These are phyloP conservation scores for Chalcis sispes DNA, from an alignment of 2,888 invertebrate species.

Conservation along the genomic window DNA sequence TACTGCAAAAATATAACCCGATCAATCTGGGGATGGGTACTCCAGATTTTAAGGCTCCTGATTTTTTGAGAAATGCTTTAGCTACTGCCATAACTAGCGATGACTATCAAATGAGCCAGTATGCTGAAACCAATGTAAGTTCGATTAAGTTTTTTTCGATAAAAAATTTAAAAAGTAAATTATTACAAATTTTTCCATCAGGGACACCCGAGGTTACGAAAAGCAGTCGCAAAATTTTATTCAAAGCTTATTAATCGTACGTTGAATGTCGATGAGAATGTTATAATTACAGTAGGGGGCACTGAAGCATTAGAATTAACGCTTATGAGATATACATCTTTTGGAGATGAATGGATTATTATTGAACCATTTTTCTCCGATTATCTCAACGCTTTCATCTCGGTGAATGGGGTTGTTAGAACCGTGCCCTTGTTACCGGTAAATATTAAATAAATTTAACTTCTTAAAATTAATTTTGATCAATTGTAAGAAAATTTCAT, in stretches of 20 bases:
- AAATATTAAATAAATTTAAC: conserved; percentile 62
- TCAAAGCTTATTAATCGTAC: conserved; percentile 84
- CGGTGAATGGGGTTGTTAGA: conserved; percentile 90
- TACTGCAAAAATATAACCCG: no score
- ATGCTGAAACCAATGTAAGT: no score
- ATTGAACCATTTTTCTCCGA: conserved; percentile 99
- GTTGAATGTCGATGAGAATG: conserved; percentile 90
- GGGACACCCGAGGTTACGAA: conserved; percentile 94
- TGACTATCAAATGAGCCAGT: no score
- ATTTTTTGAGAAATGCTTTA: no score
- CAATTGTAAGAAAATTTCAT: neutral
- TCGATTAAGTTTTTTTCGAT: no score
- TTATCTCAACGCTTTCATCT: conserved; percentile 94
- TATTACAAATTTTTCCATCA: conserved; percentile 76
- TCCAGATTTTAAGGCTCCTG: no score
- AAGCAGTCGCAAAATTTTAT: conserved; percentile 90
- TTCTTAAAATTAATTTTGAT: neutral
- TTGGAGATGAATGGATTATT: conserved; percentile 94
- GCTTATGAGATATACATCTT: conserved; percentile 90
- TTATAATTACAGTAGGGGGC: conserved; percentile 94
- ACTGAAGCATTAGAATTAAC: conserved; percentile 94
- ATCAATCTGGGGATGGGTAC: no score
- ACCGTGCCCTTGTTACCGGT: conserved; percentile 92
- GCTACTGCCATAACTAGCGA: no score
- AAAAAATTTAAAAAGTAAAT: no score